A percentile compares a stretch with the other conserved stretches of the same genome.
These are phyloP conservation scores for Asobara japonica DNA, from an alignment of 1,140 invertebrate species.

Conservation along the genomic window DNA sequence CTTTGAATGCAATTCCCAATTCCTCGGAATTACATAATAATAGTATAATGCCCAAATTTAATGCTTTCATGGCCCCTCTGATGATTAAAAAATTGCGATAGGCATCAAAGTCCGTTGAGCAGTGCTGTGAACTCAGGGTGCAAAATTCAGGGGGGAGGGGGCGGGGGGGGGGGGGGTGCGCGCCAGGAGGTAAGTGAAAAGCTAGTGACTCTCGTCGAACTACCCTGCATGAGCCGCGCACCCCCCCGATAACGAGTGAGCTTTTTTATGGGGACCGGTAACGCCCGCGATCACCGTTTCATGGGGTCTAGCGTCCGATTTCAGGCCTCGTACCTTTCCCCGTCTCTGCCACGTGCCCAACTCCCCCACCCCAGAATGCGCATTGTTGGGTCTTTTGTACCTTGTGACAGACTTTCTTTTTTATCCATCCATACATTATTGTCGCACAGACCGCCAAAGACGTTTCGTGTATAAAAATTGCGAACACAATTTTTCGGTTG, in stretches of 20 bases:
- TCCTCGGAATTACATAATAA: neutral
- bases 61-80: neutral
- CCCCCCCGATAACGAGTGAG: constrained; percentile 42
- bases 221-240: neutral
- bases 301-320: constrained; percentile 52
- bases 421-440: neutral
- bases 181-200: neutral
- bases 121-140: neutral
- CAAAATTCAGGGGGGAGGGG: too few species aligned
- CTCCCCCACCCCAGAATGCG: neutral
- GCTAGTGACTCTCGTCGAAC: neutral
- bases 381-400: neutral
- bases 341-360: constrained; percentile 21
- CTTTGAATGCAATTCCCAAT: neutral
- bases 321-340: constrained; percentile 42
- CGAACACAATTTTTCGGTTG: neutral
- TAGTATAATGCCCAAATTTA: neutral
- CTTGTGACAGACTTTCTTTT: constrained; percentile 6
- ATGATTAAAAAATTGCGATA: constrained; percentile 17
- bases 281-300: constrained; percentile 47
- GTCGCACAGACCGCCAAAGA: neutral
- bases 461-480: neutral
- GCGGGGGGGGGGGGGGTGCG: neutral
- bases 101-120: constrained; percentile 10
- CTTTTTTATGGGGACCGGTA: constrained; percentile 27